Conservation (phyloP, 2,888 invertebrate species). For the Leptinotarsa rubiginosa region DNA sequence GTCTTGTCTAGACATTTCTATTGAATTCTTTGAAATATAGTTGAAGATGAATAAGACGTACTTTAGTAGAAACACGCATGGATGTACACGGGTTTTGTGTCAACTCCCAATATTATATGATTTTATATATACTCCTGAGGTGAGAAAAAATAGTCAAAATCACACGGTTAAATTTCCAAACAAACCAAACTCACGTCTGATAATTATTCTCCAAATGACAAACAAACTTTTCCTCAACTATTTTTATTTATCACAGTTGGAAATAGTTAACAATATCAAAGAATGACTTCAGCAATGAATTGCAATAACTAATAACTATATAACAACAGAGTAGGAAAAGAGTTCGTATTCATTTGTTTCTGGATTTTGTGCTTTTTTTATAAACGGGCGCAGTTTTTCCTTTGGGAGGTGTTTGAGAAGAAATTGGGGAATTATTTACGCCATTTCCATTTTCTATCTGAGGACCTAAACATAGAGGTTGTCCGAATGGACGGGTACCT, state of each 20-base stretch:
- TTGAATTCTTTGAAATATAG: too few relatives aligned
- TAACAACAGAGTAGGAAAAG: slow-evolving; percentile 30
- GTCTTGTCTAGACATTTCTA: too few relatives aligned
- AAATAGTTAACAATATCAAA: slow-evolving; percentile 53
- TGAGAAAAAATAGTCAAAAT: slow-evolving; percentile 3
- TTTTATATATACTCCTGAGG: not conserved
- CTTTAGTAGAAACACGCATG: not conserved
- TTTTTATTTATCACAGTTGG: slow-evolving; percentile 63
- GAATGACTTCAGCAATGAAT: slow-evolving; percentile 49
- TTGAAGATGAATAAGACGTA: too few relatives aligned
- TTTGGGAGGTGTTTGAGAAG: slow-evolving; percentile 62
- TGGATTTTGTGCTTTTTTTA: slow-evolving; percentile 49
- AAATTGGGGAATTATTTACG: slow-evolving; percentile 56
- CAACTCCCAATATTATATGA: not conserved
- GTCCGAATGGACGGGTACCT: slow-evolving; percentile 70
- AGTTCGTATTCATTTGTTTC: slow-evolving; percentile 40
- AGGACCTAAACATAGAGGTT: slow-evolving; percentile 77
- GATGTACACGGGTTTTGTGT: not conserved
- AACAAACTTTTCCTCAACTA: slow-evolving; percentile 33
- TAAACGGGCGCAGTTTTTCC: slow-evolving; percentile 52
- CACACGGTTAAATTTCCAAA: slow-evolving; percentile 3
- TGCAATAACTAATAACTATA: slow-evolving; percentile 31
- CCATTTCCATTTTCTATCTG: slow-evolving; percentile 65
- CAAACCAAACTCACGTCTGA: slow-evolving; percentile 8
- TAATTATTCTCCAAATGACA: slow-evolving; percentile 5